Percentiles rank a stretch among this genome's conserved stretches.
Conservation (phyloP, 2,888 invertebrate species). For the Hyppa rectilinea region DNA sequence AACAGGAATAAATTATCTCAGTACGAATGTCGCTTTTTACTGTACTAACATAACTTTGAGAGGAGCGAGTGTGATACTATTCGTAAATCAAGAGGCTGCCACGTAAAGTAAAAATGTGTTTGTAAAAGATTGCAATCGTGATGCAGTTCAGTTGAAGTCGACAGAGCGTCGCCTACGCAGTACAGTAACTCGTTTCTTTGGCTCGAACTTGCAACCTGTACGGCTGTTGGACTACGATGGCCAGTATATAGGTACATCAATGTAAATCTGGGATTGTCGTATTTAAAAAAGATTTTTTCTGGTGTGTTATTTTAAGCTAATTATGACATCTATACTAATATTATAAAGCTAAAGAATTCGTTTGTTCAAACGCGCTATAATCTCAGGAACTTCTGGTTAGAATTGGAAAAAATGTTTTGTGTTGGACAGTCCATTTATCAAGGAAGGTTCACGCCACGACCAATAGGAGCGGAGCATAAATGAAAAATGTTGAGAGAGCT, state of each 20-base stretch:
- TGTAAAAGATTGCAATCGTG: constrained; percentile 56
- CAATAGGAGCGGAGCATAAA: no score
- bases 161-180: constrained; percentile 51
- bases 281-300: not conserved
- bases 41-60: constrained; percentile 11
- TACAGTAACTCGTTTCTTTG: constrained; percentile 44
- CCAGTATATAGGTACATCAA: not conserved
- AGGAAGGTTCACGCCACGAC: no score
- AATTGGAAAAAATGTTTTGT: no score
- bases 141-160: constrained; percentile 36
- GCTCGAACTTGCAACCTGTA: not conserved
- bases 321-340: no score
- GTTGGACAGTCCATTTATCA: no score
- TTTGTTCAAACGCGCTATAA: no score
- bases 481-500: no score
- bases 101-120: constrained; percentile 47
- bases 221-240: not conserved
- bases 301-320: not conserved
- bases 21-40: constrained; percentile 26
- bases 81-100: constrained; percentile 45
- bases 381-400: no score
- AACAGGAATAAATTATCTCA: constrained; percentile 46
- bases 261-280: not conserved
- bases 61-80: constrained; percentile 23
- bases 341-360: no score